Conservation (phyloP, 1,140 invertebrate species). For the Anadara kagoshimensis region DNA sequence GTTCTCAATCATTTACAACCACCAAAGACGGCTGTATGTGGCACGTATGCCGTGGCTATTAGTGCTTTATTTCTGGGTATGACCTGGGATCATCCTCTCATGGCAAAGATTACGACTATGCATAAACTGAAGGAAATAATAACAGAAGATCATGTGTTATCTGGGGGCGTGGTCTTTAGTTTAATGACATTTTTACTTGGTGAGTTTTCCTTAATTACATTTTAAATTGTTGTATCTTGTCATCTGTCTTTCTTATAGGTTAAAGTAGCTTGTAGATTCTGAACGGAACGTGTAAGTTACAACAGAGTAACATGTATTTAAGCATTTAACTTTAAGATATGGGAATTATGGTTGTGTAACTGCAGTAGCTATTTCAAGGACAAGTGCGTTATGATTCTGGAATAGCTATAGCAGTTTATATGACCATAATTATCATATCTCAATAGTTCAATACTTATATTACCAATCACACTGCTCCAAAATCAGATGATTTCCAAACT, state of each 20-base stretch:
- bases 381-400: too few species aligned
- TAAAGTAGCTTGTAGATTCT: neutral
- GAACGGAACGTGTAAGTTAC: neutral
- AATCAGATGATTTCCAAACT: too few species aligned
- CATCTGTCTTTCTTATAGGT: neutral
- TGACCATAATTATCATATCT: too few species aligned
- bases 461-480: too few species aligned
- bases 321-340: too few species aligned
- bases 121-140: conserved; percentile 67
- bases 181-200: conserved; percentile 72
- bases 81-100: conserved; percentile 70
- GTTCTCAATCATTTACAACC: conserved; percentile 67
- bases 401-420: too few species aligned
- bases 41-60: conserved; percentile 65
- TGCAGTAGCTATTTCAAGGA: too few species aligned
- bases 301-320: too few species aligned
- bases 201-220: conserved; percentile 53
- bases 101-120: conserved; percentile 65
- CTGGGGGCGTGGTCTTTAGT: conserved; percentile 75
- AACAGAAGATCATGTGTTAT: conserved; percentile 74
- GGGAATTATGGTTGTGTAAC: too few species aligned
- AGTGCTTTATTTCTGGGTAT: conserved; percentile 65
- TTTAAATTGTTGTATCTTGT: neutral
- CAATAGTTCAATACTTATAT: too few species aligned
- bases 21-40: conserved; percentile 57